Percentiles rank a stretch among this genome's conserved stretches.
phyloP scores from a whole-genome alignment of 2,113 vertebrate species.

The Rattus norvegicus region GRCr8 NC_086020.1:216851001-216851500 shows the following conservation, averaged over 20 bases:
- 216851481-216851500: not conserved
- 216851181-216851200: not conserved
- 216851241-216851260: not conserved
- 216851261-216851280: not conserved
- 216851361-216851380: not conserved
- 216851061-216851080: not conserved
- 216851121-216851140: not conserved
- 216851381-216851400: not conserved
- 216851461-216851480: not conserved
- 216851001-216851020: not conserved
- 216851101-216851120: not conserved
- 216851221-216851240: not conserved
- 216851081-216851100: not conserved
- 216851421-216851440: no score
- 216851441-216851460: not conserved
- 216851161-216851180: not conserved
- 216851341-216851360: accelerated
- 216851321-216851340: not conserved
- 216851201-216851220: not conserved
- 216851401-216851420: no score
- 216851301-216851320: not conserved
- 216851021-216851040: not conserved
- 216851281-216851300: not conserved
- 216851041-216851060: no score
- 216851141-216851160: not conserved